phyloP scores from a whole-genome alignment of 2,797 vertebrate species.

The Salarias fasciatus region DNA sequence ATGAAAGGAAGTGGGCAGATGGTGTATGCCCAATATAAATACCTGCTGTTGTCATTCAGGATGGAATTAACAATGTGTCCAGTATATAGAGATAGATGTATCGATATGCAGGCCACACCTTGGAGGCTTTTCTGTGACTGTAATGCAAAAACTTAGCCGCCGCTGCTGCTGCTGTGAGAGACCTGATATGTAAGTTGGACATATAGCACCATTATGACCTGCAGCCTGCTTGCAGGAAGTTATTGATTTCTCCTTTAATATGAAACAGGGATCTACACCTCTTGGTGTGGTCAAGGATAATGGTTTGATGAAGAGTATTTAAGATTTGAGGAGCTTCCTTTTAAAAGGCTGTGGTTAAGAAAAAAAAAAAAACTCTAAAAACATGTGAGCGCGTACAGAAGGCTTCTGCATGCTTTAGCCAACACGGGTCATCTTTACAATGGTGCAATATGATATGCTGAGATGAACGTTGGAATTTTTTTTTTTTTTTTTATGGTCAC shows the following conservation, averaged over 20 bases:
- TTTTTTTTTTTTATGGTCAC: slow-evolving; percentile 70
- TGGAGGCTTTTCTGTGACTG: not conserved
- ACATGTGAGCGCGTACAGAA: slow-evolving; percentile 43
- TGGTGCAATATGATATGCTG: slow-evolving; percentile 70
- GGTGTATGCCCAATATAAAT: slow-evolving; percentile 4
- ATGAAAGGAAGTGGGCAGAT: not conserved
- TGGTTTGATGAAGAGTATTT: slow-evolving; percentile 58
- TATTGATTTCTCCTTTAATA: slow-evolving; percentile 66
- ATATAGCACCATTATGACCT: slow-evolving; percentile 30
- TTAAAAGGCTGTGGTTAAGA: slow-evolving; percentile 52
- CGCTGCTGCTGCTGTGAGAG: slow-evolving; percentile 1
- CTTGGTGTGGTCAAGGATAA: slow-evolving; percentile 59
- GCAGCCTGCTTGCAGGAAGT: slow-evolving; percentile 11
- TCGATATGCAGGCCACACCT: slow-evolving; percentile 7
- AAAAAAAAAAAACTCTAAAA: slow-evolving; percentile 52
- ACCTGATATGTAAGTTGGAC: slow-evolving; percentile 32
- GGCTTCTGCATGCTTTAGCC: slow-evolving; percentile 23
- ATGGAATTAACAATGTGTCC: slow-evolving; percentile 4
- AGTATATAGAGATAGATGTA: not conserved
- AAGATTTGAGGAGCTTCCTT: slow-evolving; percentile 55
- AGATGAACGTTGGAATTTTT: slow-evolving; percentile 56
- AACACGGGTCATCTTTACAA: slow-evolving; percentile 57
- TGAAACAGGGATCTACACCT: slow-evolving; percentile 59
- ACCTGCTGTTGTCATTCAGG: not conserved
- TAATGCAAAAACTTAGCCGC: slow-evolving; percentile 5